Conservation (phyloP, 2,888 invertebrate genomes). For the Folsomia candida region DNA sequence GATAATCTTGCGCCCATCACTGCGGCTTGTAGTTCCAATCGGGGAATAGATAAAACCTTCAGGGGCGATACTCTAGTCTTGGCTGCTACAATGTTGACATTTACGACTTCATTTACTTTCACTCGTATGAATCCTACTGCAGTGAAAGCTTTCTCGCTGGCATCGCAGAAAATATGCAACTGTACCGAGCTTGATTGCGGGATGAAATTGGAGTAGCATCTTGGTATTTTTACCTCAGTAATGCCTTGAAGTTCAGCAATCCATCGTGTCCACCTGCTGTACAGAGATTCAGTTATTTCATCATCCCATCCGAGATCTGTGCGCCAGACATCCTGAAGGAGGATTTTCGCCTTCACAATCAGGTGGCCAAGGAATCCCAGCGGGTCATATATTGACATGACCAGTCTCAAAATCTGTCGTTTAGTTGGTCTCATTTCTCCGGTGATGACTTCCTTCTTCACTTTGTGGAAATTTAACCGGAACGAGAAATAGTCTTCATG, state of each 20-base stretch:
- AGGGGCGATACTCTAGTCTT: slow-evolving; percentile 43
- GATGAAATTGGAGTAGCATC: slow-evolving; percentile 15
- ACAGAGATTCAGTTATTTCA: slow-evolving; percentile 14
- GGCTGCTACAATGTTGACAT: slow-evolving; percentile 24
- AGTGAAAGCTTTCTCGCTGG: slow-evolving; percentile 32
- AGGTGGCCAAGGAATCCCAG: slow-evolving; percentile 50
- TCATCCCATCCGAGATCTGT: slow-evolving; percentile 50
- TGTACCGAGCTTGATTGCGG: neutral
- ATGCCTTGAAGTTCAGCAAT: slow-evolving; percentile 18
- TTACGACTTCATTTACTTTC: slow-evolving; percentile 3
- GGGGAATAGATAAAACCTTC: slow-evolving; percentile 35
- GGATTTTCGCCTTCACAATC: slow-evolving; percentile 47
- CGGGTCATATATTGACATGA: slow-evolving; percentile 52
- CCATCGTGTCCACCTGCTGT: slow-evolving; percentile 28
- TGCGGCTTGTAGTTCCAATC: slow-evolving; percentile 45
- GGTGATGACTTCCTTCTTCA: neutral
- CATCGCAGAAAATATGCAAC: slow-evolving; percentile 41
- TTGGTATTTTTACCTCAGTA: slow-evolving; percentile 6
- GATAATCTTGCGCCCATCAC: slow-evolving; percentile 34
- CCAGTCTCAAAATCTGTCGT: slow-evolving; percentile 38
- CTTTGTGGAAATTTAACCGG: slow-evolving; percentile 6
- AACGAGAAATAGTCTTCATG: slow-evolving; percentile 16
- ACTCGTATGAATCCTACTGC: slow-evolving; percentile 32
- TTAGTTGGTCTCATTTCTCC: slow-evolving; percentile 45
- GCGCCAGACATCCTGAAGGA: slow-evolving; percentile 51